Percentiles rank a stretch among this genome's conserved stretches.
phyloP scores from a whole-genome alignment of 1,140 invertebrate species.

The Cydia strobilella region DNA sequence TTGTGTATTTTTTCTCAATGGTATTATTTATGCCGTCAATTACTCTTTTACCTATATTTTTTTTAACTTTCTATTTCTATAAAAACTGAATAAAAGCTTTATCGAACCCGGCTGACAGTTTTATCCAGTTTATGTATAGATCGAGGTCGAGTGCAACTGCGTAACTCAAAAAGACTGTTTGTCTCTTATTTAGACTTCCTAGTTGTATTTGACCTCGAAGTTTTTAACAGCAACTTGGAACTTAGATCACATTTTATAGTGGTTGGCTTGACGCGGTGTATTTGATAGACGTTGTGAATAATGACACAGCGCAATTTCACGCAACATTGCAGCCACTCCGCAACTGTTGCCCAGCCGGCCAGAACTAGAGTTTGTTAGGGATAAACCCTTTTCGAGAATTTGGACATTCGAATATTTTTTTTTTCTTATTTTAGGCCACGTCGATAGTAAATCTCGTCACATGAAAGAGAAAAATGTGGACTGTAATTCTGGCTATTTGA shows the following conservation, averaged over 20 bases:
- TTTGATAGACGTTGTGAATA: background rate
- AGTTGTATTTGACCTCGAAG: background rate
- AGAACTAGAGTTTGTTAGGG: constrained; percentile 18
- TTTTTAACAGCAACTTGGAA: background rate
- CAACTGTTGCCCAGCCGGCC: constrained; percentile 19
- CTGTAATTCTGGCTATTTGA: background rate
- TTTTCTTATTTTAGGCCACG: background rate
- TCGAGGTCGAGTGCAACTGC: constrained; percentile 7
- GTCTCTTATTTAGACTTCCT: background rate
- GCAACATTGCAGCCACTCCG: constrained; percentile 15
- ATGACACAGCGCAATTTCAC: background rate
- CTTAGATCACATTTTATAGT: background rate
- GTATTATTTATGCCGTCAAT: no score
- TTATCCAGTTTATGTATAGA: background rate
- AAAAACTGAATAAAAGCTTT: background rate
- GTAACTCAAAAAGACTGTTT: background rate
- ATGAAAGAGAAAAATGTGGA: background rate
- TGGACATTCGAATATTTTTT: background rate
- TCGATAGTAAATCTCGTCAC: constrained; percentile 2
- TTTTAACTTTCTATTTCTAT: no score
- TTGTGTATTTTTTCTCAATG: no score
- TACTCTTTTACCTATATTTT: no score
- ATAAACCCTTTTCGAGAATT: constrained; percentile 6
- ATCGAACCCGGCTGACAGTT: background rate
- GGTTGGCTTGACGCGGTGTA: background rate